Conservation (phyloP, 2,797 vertebrate species). For the Sebastes trivittatus region DNA sequence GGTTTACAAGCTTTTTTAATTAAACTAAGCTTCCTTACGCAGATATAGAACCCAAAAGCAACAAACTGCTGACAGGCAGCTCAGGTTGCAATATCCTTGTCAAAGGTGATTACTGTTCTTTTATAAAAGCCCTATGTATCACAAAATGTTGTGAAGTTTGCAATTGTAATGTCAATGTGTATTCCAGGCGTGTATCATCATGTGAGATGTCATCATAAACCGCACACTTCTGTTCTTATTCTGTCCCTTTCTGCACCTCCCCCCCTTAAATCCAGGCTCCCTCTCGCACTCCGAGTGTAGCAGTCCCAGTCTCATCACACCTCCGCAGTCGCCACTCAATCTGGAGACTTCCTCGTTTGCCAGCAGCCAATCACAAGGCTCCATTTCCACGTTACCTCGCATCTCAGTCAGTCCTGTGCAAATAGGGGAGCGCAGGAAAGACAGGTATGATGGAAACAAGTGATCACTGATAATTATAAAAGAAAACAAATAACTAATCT, state of each 20-base stretch:
- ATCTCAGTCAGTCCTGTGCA: conserved; percentile 92
- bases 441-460: conserved; percentile 83
- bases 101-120: background rate
- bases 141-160: background rate
- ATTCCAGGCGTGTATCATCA: background rate
- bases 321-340: conserved; percentile 93
- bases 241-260: conserved; percentile 5
- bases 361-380: conserved; percentile 94
- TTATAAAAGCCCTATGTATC: background rate
- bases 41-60: background rate
- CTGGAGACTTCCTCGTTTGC: conserved; percentile 91
- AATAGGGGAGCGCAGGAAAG: conserved; percentile 91
- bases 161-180: background rate
- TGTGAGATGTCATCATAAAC: background rate
- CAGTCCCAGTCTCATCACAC: conserved; percentile 93
- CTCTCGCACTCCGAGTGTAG: conserved; percentile 95
- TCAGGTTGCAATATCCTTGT: background rate
- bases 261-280: conserved; percentile 82
- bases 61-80: background rate
- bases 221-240: background rate
- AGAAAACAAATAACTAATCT: background rate
- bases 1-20: background rate
- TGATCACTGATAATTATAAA: background rate
- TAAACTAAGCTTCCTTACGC: background rate
- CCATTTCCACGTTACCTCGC: conserved; percentile 90